Conservation (phyloP, 1,140 invertebrate genomes). For the Cotesia glomerata region DNA sequence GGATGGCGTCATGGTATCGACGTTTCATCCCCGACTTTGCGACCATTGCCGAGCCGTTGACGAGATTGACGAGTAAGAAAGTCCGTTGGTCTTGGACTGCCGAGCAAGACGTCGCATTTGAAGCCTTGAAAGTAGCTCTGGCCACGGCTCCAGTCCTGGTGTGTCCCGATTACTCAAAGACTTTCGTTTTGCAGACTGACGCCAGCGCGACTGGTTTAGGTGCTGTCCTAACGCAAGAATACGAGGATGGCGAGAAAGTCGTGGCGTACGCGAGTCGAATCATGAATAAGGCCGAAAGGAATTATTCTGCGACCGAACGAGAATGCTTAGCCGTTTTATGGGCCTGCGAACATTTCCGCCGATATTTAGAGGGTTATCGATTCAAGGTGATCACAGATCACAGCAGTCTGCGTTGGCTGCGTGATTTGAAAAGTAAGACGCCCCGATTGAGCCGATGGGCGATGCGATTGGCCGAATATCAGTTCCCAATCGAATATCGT, state of each 20-base stretch:
- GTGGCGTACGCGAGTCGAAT: too few relatives aligned
- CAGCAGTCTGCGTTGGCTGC: constrained; percentile 60
- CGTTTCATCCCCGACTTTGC: constrained; percentile 52
- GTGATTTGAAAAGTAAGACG: constrained; percentile 53
- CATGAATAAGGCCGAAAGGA: too few relatives aligned
- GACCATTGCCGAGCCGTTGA: constrained; percentile 41
- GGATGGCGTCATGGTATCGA: constrained; percentile 12
- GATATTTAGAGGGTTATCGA: constrained; percentile 50
- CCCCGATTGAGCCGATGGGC: constrained; percentile 58
- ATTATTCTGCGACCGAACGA: constrained; percentile 56
- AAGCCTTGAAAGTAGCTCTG: constrained; percentile 30
- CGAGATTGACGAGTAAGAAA: constrained; percentile 41
- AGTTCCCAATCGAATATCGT: constrained; percentile 31
- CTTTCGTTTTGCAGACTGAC: too few relatives aligned
- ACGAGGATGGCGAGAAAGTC: too few relatives aligned
- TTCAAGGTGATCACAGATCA: constrained; percentile 62
- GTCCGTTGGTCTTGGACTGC: constrained; percentile 40
- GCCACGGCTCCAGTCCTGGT: too few relatives aligned
- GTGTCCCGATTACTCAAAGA: too few relatives aligned
- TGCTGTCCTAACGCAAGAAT: too few relatives aligned
- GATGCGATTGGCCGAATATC: constrained; percentile 34
- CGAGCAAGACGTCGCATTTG: constrained; percentile 16
- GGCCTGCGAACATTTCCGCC: constrained; percentile 57
- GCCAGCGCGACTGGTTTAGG: too few relatives aligned
- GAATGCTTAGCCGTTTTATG: constrained; percentile 63